A percentile compares a stretch with the other conserved stretches of the same genome.
Conservation (phyloP, 2,113 vertebrate genomes). For the Dermatemys mawii region DNA sequence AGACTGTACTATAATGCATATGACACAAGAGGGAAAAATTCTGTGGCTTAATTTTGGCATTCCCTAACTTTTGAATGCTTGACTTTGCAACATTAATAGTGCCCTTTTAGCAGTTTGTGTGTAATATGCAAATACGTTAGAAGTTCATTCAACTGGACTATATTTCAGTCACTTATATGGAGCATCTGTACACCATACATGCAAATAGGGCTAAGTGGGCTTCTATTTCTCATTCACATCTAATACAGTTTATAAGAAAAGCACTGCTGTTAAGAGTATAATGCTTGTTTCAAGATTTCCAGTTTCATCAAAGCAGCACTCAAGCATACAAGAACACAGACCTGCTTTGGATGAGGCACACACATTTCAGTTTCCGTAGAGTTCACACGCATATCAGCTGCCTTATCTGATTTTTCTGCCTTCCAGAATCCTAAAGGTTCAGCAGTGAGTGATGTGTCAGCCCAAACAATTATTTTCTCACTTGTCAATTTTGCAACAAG, state of each 20-base stretch:
- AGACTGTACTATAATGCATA: not conserved
- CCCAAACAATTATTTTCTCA: constrained; percentile 1
- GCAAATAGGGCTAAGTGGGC: not conserved
- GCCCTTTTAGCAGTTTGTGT: not conserved
- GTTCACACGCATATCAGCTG: constrained; percentile 2
- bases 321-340: rapidly evolving
- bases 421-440: not conserved
- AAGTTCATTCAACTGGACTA: not conserved
- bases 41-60: not conserved
- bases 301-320: constrained; percentile 15
- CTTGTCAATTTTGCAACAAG: not conserved
- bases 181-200: not conserved
- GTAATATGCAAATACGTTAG: rapidly evolving
- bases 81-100: not conserved
- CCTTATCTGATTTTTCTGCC: constrained; percentile 1
- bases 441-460: constrained; percentile 23
- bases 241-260: not conserved
- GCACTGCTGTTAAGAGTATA: not conserved
- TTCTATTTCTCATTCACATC: not conserved
- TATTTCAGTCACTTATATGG: not conserved
- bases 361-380: too few relatives aligned
- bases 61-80: not conserved
- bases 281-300: constrained; percentile 6
- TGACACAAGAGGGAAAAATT: not conserved
- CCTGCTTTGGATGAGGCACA: not conserved